Percentiles rank a stretch among this genome's conserved stretches.
Evolutionary conservation across 1,140 invertebrate species (phyloP).

Genomic region (Daktulosphaira vitifoliae): DNA sequence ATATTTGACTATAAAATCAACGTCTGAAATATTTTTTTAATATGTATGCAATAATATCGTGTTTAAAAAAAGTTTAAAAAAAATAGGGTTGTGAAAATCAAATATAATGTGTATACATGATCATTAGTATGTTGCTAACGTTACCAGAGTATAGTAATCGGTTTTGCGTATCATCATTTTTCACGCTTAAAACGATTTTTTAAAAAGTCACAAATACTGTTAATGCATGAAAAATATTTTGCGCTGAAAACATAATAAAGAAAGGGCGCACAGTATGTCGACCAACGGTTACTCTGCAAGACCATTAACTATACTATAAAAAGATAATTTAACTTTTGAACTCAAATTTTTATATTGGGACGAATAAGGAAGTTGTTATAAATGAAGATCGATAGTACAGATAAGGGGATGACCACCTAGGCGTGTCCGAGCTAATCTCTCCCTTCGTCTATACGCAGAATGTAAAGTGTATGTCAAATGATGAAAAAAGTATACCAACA

Average conservation of each 20-base stretch:
- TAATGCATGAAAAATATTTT: too few species aligned
- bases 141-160: conserved; percentile 16
- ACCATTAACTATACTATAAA: conserved; percentile 23
- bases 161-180: conserved; percentile 12
- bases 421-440: not conserved
- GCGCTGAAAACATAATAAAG: not conserved
- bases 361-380: conserved; percentile 2
- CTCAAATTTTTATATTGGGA: not conserved
- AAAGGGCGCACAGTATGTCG: not conserved
- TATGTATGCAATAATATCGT: too few species aligned
- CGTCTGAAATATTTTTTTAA: too few species aligned
- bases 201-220: not conserved
- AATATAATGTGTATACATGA: not conserved
- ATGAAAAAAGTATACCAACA: too few species aligned
- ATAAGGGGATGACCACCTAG: not conserved
- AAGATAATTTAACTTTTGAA: conserved; percentile 18
- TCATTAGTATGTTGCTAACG: conserved; percentile 14
- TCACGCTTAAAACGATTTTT: conserved; percentile 21
- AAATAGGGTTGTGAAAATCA: too few species aligned
- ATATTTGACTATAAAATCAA: too few species aligned
- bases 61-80: too few species aligned
- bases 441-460: not conserved
- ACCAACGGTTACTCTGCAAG: not conserved
- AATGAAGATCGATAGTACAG: conserved; percentile 22
- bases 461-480: too few species aligned